A percentile compares a stretch with the other conserved stretches of the same genome.
Conservation (phyloP, 2,113 vertebrate genomes). For the Pteropus alecto region DNA sequence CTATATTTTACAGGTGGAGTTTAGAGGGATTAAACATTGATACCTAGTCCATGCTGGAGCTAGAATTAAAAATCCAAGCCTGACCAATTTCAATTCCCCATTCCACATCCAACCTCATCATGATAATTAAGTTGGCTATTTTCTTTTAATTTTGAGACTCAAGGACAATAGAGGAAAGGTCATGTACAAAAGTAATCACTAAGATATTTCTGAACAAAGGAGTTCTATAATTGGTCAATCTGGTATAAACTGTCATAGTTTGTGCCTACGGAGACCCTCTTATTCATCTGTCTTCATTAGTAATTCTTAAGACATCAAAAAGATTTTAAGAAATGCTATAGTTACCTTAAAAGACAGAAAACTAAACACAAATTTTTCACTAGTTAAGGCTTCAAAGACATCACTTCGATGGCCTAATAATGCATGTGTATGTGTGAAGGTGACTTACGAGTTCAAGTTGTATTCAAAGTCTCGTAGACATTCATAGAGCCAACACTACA, state of each 20-base stretch:
- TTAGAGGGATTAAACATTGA: background rate
- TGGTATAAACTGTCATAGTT: background rate
- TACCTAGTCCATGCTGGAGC: background rate
- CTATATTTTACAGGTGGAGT: background rate
- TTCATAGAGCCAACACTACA: background rate
- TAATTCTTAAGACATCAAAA: slow-evolving; percentile 11
- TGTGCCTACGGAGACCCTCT: background rate
- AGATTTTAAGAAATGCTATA: background rate
- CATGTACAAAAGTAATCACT: background rate
- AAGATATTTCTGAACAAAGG: background rate
- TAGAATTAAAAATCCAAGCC: background rate
- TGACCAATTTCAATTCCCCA: background rate
- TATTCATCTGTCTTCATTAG: slow-evolving; percentile 46
- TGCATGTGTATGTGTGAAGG: background rate
- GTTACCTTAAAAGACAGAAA: slow-evolving; percentile 25
- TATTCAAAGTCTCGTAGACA: background rate
- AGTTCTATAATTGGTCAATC: background rate
- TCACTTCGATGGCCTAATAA: background rate
- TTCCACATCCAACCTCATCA: background rate
- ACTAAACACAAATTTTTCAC: background rate
- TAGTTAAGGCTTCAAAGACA: background rate
- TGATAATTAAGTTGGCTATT: background rate
- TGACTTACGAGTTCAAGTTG: background rate
- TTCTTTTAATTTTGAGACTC: background rate
- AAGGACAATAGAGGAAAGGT: background rate